Conservation (phyloP, 2,113 vertebrate genomes). For the Spermophilus dauricus region DNA sequence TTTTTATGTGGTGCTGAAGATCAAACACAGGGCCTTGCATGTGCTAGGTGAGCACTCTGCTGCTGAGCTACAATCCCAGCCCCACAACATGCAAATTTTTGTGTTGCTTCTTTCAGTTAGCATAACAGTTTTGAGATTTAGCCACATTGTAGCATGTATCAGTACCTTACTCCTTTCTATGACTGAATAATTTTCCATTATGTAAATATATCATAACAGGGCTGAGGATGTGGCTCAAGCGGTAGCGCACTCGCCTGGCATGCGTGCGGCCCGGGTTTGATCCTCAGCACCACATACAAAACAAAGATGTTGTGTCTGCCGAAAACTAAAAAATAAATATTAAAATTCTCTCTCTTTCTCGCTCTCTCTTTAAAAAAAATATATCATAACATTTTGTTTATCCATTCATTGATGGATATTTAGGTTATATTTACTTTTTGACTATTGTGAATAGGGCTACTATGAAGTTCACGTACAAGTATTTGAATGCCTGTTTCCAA, state of each 20-base stretch:
- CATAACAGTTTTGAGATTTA: neutral
- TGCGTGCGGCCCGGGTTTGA: too few species aligned
- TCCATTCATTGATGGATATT: neutral
- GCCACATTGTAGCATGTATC: neutral
- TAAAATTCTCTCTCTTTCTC: too few species aligned
- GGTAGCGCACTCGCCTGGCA: too few species aligned
- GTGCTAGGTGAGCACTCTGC: too few species aligned
- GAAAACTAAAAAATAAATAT: too few species aligned
- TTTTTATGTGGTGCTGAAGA: too few species aligned
- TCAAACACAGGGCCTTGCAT: too few species aligned
- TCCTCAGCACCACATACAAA: too few species aligned
- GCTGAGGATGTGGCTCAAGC: too few species aligned
- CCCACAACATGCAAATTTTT: neutral
- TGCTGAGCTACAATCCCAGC: too few species aligned
- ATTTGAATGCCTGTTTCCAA: slow-evolving; percentile 52
- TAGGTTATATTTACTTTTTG: neutral
- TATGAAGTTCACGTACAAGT: neutral
- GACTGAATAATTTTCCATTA: neutral
- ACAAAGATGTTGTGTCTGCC: too few species aligned
- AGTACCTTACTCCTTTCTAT: neutral
- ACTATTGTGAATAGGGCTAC: neutral
- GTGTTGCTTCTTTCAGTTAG: neutral
- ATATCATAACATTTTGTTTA: neutral
- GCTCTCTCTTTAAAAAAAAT: too few species aligned
- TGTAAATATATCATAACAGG: neutral